Evolutionary conservation across 2,113 vertebrate species (phyloP), one percentile per base, ranked within the genome.

Genomic region (Oryzias curvinotus): DNA sequence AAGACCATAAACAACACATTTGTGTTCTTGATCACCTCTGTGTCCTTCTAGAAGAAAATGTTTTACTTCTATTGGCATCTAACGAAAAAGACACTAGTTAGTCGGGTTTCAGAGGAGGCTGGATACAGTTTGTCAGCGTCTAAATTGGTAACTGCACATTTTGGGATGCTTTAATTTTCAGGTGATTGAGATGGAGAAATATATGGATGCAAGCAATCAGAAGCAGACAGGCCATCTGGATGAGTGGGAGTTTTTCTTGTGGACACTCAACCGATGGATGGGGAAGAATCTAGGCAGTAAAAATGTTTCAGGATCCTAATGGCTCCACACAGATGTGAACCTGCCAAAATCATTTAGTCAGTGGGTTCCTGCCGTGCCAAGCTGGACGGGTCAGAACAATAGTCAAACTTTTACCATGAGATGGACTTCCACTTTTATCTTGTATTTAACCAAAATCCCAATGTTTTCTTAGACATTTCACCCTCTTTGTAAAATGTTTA

Each of bases 181-280:
- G 47, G 62, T 28, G 53, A 61, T 64, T 80, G 50, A 46, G 41
- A 68, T 71, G 55, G 57, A 71, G 57, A 71, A 52, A 5, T 60
- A 14, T 56, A 54, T 23, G 45, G 36, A 71, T 77, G 44, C 71
- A 84, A 75, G 81, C 79, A 77, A 50, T 30, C 54, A 64, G n/a
- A 70, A 55, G 59, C 62, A 80, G 73, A 85, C 84, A 61, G 42
- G 61, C 82, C 84, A 85, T 85, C 82, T 88, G 84, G 86, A 79
- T 45, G 68, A 71, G 75, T 83, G 81, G 80, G 83, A 75, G 83
- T 81, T 85, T 73, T 81, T 67, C 83, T 75, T 7, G 44, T 81
- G 79, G 79, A 56, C 4, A 3, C 28, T 71, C 28, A 19, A 66
- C 59, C 47, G 8, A 78, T 73, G 70, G 77, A 65, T 61, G 69